Conservation (phyloP, 2,888 invertebrate genomes). For the Octonoba sinensis region DNA sequence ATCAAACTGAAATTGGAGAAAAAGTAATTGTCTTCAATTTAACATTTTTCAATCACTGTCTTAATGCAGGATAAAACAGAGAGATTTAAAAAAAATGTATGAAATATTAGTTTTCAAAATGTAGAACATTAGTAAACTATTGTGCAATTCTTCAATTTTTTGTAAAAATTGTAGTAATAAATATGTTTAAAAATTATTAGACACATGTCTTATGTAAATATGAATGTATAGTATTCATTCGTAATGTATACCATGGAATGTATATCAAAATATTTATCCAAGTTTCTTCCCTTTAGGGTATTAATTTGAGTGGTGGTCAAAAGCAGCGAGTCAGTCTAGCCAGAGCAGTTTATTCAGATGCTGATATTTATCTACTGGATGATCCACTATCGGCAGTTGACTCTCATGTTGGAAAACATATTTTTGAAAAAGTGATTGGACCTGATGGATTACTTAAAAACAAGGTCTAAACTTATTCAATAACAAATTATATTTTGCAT, state of each 20-base stretch:
- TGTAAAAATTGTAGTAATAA: neutral
- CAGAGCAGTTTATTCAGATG: slow-evolving; percentile 64
- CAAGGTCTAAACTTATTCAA: slow-evolving; percentile 69
- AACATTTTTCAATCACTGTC: neutral
- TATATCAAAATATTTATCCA: neutral
- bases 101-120: too few relatives aligned
- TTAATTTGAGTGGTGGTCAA: slow-evolving; percentile 67
- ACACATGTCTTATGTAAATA: too few relatives aligned
- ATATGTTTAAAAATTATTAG: too few relatives aligned
- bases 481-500: neutral
- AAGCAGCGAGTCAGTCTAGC: slow-evolving; percentile 67
- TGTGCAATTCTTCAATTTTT: neutral
- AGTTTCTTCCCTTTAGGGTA: slow-evolving; percentile 70
- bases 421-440: slow-evolving; percentile 74
- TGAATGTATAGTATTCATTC: too few relatives aligned
- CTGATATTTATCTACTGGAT: slow-evolving; percentile 74
- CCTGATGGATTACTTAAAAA: slow-evolving; percentile 72
- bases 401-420: slow-evolving; percentile 73
- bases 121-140: too few relatives aligned
- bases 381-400: slow-evolving; percentile 75
- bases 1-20: slow-evolving; percentile 76
- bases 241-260: too few relatives aligned
- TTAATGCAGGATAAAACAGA: neutral
- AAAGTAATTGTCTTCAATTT: slow-evolving; percentile 68
- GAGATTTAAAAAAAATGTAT: neutral